These are phyloP conservation scores for Pammene fasciana DNA, from an alignment of 2,888 invertebrate genomes.

Conservation along the genomic window DNA sequence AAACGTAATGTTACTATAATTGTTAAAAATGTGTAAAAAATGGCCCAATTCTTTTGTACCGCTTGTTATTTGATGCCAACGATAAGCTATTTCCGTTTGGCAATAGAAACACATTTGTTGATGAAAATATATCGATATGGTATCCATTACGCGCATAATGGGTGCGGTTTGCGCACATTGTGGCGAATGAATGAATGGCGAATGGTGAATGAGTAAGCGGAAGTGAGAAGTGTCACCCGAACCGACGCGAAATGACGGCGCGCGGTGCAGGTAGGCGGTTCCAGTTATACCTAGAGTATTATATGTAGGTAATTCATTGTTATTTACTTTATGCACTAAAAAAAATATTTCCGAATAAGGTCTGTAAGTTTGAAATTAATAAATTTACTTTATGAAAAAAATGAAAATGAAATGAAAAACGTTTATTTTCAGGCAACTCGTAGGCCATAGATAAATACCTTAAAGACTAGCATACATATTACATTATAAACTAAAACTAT, in stretches of 20 bases:
- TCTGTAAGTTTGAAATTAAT: too few species aligned
- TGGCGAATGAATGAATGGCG: conserved; percentile 15
- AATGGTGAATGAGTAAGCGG: conserved; percentile 24
- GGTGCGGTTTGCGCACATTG: conserved; percentile 31
- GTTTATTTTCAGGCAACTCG: too few species aligned
- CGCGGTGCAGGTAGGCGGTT: not conserved
- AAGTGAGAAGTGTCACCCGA: conserved; percentile 35
- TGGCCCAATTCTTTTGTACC: conserved; percentile 27
- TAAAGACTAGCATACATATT: too few species aligned
- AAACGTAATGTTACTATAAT: not conserved
- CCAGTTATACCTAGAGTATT: too few species aligned
- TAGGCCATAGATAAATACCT: too few species aligned
- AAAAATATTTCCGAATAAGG: too few species aligned
- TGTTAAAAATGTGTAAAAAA: conserved; percentile 20
- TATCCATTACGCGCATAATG: conserved; percentile 34
- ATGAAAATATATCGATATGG: conserved; percentile 31
- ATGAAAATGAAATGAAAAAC: too few species aligned
- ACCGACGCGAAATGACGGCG: conserved; percentile 10
- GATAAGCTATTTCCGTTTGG: conserved; percentile 31
- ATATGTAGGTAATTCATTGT: not conserved
- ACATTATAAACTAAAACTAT: too few species aligned
- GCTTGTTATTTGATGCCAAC: conserved; percentile 19
- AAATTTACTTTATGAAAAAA: too few species aligned
- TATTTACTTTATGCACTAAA: too few species aligned
- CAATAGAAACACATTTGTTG: conserved; percentile 25